Percentiles rank a stretch among this genome's conserved stretches.
Conservation (phyloP, 2,113 vertebrate genomes). For the Coryphaenoides rupestris region DNA sequence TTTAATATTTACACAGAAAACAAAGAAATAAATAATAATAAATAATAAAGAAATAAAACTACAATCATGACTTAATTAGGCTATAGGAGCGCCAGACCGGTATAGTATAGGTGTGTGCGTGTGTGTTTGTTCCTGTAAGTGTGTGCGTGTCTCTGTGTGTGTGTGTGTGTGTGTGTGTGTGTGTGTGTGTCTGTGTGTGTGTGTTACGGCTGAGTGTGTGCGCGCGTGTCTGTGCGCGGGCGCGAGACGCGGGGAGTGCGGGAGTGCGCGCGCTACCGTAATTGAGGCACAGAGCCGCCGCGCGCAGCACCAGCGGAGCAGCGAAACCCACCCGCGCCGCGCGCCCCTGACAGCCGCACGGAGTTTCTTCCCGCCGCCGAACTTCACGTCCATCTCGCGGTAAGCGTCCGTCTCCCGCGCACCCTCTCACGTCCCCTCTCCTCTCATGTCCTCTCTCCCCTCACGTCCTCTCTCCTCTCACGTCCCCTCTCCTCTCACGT, state of each 20-base stretch:
- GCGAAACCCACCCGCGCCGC: constrained; percentile 48
- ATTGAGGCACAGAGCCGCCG: constrained; percentile 68
- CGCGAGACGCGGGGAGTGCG: constrained; percentile 34
- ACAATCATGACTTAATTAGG: too few species aligned
- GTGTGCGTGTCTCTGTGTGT: too few species aligned
- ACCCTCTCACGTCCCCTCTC: neutral
- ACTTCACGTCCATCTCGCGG: constrained; percentile 62
- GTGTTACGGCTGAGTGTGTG: too few species aligned
- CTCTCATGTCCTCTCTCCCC: too few species aligned
- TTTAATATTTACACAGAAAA: too few species aligned
- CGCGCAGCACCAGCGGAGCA: constrained; percentile 66
- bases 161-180: constrained; percentile 3
- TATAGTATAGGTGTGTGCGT: too few species aligned
- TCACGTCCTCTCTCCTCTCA: too few species aligned
- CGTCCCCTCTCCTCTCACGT: too few species aligned
- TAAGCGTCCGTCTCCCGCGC: constrained; percentile 46
- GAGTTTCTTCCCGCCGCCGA: constrained; percentile 40
- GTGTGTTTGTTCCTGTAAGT: too few species aligned
- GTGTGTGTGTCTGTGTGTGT: constrained; percentile 3
- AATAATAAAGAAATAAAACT: too few species aligned
- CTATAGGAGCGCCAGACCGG: too few species aligned
- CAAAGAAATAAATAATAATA: too few species aligned
- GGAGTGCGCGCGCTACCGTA: constrained; percentile 63
- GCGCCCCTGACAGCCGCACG: constrained; percentile 45
- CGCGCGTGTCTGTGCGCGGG: constrained; percentile 18